A percentile compares a stretch with the other conserved stretches of the same genome.
Conservation (phyloP, 2,797 vertebrate species). For the Propithecus deckenii region DNA sequence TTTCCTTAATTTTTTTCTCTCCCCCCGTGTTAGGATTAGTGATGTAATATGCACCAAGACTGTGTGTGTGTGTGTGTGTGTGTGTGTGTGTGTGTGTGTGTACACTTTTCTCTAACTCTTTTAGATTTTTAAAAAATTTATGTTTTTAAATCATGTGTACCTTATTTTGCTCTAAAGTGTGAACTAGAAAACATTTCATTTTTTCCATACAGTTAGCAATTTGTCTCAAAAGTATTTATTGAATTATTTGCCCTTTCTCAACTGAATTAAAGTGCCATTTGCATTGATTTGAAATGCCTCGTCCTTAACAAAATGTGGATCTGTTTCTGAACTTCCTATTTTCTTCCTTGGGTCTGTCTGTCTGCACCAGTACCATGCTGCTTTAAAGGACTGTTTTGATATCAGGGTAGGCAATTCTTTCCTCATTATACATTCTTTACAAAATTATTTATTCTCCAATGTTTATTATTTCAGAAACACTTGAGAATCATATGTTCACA, state of each 20-base stretch:
- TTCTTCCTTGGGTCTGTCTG: neutral
- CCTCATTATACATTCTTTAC: neutral
- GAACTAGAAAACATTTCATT: neutral
- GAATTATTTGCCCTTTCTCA: neutral
- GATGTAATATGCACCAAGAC: neutral
- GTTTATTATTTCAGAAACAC: neutral
- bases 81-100: neutral
- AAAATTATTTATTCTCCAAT: neutral
- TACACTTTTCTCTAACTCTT: neutral
- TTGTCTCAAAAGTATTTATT: neutral
- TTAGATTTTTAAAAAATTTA: neutral
- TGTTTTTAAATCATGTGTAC: neutral
- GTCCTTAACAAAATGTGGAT: neutral
- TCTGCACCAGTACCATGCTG: too few species aligned
- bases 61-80: neutral
- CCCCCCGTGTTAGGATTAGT: neutral
- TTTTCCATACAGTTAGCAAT: neutral
- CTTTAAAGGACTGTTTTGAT: neutral
- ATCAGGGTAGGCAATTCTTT: neutral
- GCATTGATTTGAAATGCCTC: neutral
- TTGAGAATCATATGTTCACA: neutral
- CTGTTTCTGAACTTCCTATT: neutral
- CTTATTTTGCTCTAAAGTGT: neutral
- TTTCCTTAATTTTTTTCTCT: neutral
- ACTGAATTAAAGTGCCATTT: neutral